Conservation (phyloP, 1,140 invertebrate species). For the Mylabris phalerata region DNA sequence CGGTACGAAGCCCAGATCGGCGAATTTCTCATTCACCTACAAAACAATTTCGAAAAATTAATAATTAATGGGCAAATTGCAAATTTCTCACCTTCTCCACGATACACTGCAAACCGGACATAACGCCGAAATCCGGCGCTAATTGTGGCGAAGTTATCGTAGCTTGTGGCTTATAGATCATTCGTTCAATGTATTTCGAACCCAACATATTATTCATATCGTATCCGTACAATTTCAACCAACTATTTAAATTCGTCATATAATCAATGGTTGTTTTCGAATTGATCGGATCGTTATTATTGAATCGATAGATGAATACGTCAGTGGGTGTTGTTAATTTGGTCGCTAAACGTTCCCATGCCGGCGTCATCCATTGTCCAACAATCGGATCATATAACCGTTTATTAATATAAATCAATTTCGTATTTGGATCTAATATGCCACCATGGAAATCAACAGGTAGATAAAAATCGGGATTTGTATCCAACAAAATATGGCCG, state of each 20-base stretch:
- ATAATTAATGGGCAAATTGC: not conserved
- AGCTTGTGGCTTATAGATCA: conserved; percentile 70
- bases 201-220: conserved; percentile 80
- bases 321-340: conserved; percentile 75
- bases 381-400: conserved; percentile 87
- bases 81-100: conserved; percentile 58
- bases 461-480: conserved; percentile 84
- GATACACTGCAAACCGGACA: conserved; percentile 81
- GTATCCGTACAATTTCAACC: conserved; percentile 84
- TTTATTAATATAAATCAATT: conserved; percentile 75
- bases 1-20: conserved; percentile 74
- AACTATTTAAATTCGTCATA: conserved; percentile 76
- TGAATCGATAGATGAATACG: conserved; percentile 86
- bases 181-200: conserved; percentile 64
- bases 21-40: conserved; percentile 70
- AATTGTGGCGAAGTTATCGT: conserved; percentile 68
- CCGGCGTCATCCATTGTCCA: conserved; percentile 91
- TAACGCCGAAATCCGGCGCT: conserved; percentile 77
- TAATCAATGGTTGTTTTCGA: conserved; percentile 65
- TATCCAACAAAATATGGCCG: conserved; percentile 78
- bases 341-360: conserved; percentile 79
- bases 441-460: conserved; percentile 92
- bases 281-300: conserved; percentile 90
- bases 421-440: conserved; percentile 73
- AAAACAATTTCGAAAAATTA: conserved; percentile 19